Percentiles rank a stretch among this genome's conserved stretches.
Conservation (phyloP, 2,113 vertebrate genomes). For the Syngnathus typhle region DNA sequence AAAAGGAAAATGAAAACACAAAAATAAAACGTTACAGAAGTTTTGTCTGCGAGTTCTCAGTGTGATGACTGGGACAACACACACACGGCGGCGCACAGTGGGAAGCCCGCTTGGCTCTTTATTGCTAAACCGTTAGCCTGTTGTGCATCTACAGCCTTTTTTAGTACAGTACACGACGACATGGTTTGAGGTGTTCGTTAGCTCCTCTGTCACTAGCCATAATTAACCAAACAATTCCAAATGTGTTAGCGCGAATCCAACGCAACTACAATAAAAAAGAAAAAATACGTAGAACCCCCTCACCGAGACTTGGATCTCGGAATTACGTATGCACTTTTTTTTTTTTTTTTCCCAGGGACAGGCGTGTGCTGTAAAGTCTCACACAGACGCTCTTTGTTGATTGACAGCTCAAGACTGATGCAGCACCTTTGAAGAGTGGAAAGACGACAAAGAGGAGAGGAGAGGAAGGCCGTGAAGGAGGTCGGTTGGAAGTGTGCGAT, state of each 20-base stretch:
- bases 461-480: neutral
- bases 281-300: neutral
- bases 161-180: slow-evolving; percentile 18
- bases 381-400: slow-evolving; percentile 46
- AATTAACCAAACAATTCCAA: slow-evolving; percentile 12
- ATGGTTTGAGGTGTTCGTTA: slow-evolving; percentile 6
- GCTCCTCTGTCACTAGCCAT: slow-evolving; percentile 17
- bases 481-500: slow-evolving; percentile 11
- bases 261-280: neutral
- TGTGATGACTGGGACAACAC: slow-evolving; percentile 36
- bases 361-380: neutral
- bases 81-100: slow-evolving; percentile 13
- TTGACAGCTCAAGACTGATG: slow-evolving; percentile 60
- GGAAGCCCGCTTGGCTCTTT: slow-evolving; percentile 57
- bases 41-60: slow-evolving; percentile 55
- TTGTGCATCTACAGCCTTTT: neutral
- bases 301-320: neutral
- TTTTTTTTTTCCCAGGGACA: neutral
- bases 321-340: neutral
- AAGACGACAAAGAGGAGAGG: neutral
- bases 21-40: slow-evolving; percentile 46
- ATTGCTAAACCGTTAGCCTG: slow-evolving; percentile 56
- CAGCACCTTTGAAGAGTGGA: slow-evolving; percentile 63
- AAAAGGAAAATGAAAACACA: slow-evolving; percentile 26
- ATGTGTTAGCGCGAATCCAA: neutral